Evolutionary conservation across 2,888 invertebrate genomes (phyloP), one percentile per base, ranked within the genome.

Genomic region (Trisateles emortualis): DNA sequence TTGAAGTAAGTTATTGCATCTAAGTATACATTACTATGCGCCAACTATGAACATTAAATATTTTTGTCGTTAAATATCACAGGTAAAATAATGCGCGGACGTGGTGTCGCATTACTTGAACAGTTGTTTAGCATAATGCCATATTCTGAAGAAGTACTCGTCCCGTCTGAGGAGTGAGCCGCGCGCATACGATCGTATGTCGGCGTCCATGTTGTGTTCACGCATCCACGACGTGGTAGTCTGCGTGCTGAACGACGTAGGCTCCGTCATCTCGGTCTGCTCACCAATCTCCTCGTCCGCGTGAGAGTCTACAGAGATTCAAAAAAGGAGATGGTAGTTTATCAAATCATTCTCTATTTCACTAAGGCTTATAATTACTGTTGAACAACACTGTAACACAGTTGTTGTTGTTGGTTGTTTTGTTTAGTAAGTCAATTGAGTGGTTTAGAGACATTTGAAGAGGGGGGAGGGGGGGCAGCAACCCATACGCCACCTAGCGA

Each of bases 101-200:
- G 64, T 48, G 53, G 51, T 46, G 57, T 53, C 59, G 64, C 71
- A 74, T 94, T 95, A 96, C 90, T 97, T 96, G 89, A 97, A 97
- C 59, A 97, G 93, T 85, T 96, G 96, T 76, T 96, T 96, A 71
- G 97, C 96, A 79, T 97, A 96, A 87, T 96, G 96, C 97, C 97
- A 98, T 90, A 98, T 96, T 72, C 97, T 95, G 96, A 98, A 98
- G 96, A 98, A 98, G 93, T 98, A 98, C 91, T 98, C 98, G 85
- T 98, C 98, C 76, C 96, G 95, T 68, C 96, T 94, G 45, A 98
- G 93, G 46, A 98, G 94, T 54, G 96, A 96, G 63, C 96, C 96
- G 70, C 96, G 95, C n/a, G 98, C 97, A 88, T 98, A 98, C 36
- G 97, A 96, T 71, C 96, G 95, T 71, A 98, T 98, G 81, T 98